These are phyloP conservation scores for Drosophila mimica DNA, from an alignment of 2,888 invertebrate species.

Conservation along the genomic window DNA sequence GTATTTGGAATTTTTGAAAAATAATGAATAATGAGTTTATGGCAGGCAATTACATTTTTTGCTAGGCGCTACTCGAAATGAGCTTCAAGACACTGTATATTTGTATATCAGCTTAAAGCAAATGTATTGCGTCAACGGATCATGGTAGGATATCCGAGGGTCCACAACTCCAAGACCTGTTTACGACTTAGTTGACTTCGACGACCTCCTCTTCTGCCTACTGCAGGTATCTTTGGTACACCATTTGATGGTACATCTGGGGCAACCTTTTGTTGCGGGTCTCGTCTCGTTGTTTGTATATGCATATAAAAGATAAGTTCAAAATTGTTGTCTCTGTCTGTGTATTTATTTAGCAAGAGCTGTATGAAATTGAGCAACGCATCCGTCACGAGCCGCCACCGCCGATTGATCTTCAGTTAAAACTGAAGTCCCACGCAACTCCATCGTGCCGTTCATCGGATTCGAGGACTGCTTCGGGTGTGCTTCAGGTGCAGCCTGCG, in stretches of 20 bases:
- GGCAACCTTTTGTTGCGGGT: not conserved
- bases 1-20: too few species aligned
- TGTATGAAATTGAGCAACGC: constrained; percentile 83
- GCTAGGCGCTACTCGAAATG: too few species aligned
- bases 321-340: not conserved
- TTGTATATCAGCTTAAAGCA: too few species aligned
- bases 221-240: not conserved
- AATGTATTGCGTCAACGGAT: not conserved
- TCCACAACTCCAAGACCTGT: not conserved
- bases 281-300: not conserved
- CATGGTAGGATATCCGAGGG: not conserved
- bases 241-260: not conserved
- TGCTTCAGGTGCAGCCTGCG: constrained; percentile 60
- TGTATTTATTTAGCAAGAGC: constrained; percentile 72
- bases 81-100: too few species aligned
- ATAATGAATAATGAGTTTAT: too few species aligned
- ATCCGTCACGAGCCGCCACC: constrained; percentile 82
- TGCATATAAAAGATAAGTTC: not conserved
- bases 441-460: not conserved
- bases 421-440: constrained; percentile 60
- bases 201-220: not conserved
- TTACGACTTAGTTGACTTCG: not conserved
- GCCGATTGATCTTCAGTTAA: constrained; percentile 78
- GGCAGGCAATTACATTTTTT: too few species aligned
- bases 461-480: constrained; percentile 28